These are phyloP conservation scores for Dysdera silvatica DNA, from an alignment of 1,140 invertebrate species.

Conservation along the genomic window DNA sequence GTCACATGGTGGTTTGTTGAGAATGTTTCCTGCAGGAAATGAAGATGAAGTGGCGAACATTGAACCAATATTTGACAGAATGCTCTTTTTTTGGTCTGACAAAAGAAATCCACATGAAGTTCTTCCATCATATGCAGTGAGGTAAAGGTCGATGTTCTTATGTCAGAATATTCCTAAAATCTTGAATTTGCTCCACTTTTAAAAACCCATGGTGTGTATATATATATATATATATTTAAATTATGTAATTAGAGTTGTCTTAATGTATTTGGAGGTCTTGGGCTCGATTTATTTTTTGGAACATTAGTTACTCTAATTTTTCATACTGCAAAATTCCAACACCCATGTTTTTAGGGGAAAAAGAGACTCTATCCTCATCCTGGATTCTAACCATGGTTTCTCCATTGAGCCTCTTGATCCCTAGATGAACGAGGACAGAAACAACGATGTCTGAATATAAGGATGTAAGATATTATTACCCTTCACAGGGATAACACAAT, in stretches of 20 bases:
- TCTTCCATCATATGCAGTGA: conserved; percentile 72
- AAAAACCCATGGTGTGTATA: not conserved
- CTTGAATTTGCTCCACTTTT: not conserved
- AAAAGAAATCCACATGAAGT: conserved; percentile 94
- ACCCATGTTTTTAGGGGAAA: too few species aligned
- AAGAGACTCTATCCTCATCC: too few species aligned
- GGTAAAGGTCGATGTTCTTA: conserved; percentile 40
- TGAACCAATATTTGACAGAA: conserved; percentile 82
- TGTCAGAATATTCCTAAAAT: not conserved
- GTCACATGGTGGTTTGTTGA: conserved; percentile 59
- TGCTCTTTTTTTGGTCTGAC: conserved; percentile 97
- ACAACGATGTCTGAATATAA: too few species aligned
- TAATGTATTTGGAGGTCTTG: too few species aligned
- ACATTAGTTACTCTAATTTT: too few species aligned
- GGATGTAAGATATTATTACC: too few species aligned
- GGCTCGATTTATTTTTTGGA: too few species aligned
- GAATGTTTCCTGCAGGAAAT: conserved; percentile 83
- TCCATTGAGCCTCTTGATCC: too few species aligned
- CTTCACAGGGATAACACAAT: too few species aligned
- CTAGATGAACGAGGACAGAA: too few species aligned
- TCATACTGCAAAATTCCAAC: too few species aligned
- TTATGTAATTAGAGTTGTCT: not conserved
- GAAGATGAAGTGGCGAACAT: conserved; percentile 78
- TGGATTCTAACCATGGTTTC: too few species aligned
- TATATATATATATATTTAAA: not conserved